Percentiles rank a stretch among this genome's conserved stretches.
phyloP scores from a whole-genome alignment of 2,113 vertebrate genomes.

The Tympanuchus pallidicinctus region DNA sequence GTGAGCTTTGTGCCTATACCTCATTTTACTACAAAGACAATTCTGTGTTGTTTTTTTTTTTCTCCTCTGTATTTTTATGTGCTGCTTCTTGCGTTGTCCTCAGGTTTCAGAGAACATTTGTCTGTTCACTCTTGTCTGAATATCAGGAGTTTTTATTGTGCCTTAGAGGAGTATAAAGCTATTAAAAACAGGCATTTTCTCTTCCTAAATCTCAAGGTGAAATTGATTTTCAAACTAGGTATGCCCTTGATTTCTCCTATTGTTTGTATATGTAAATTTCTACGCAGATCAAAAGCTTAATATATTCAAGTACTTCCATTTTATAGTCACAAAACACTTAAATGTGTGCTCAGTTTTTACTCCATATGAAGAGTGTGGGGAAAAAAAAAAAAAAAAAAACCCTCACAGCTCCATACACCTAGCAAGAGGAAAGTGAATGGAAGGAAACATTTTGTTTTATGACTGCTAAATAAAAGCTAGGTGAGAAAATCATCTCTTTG shows the following conservation, averaged over 20 bases:
- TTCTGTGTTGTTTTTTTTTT: background rate
- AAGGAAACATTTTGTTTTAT: background rate
- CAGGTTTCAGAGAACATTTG: background rate
- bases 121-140: background rate
- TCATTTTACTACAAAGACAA: conserved; percentile 11
- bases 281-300: conserved; percentile 1
- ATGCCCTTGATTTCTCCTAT: conserved; percentile 26
- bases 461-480: background rate
- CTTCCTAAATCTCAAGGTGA: conserved; percentile 28
- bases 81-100: background rate
- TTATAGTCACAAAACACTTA: background rate
- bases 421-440: background rate
- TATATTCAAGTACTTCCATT: background rate
- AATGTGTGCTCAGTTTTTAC: background rate
- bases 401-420: background rate
- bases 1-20: background rate
- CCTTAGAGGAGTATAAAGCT: conserved; percentile 25
- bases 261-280: conserved; percentile 54
- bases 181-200: background rate
- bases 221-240: conserved; percentile 8
- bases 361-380: background rate
- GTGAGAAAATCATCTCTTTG: background rate
- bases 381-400: background rate
- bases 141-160: conserved; percentile 9
- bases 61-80: background rate